Percentiles rank a stretch among this genome's conserved stretches.
Evolutionary conservation across 2,888 invertebrate genomes (phyloP).

Genomic region (Pollenia angustigena): DNA sequence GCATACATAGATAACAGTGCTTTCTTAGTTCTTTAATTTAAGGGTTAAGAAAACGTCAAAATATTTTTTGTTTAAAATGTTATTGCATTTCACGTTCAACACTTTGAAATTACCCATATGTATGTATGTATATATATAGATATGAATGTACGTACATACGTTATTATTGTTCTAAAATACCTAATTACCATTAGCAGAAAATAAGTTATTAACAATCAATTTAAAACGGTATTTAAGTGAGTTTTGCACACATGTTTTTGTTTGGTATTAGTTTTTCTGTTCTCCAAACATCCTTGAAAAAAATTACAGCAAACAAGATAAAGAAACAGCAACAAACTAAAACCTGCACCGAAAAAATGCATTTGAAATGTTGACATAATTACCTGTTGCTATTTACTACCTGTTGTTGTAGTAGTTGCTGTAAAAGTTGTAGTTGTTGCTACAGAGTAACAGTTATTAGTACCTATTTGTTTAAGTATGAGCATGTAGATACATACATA

Average conservation of each 20-base stretch:
- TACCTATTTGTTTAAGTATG: background rate
- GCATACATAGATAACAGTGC: no score
- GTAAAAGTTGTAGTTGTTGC: background rate
- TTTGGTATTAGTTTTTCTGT: background rate
- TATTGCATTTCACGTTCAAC: no score
- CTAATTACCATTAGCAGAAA: conserved; percentile 54
- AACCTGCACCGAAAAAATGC: conserved; percentile 63
- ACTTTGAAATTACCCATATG: no score
- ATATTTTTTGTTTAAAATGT: no score
- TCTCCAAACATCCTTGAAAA: conserved; percentile 60
- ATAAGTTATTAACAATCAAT: conserved; percentile 60
- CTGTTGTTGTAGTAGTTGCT: conserved; percentile 37
- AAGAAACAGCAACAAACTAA: conserved; percentile 30
- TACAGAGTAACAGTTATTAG: conserved; percentile 42
- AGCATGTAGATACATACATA: background rate
- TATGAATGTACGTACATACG: background rate
- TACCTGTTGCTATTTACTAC: conserved; percentile 68
- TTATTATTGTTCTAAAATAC: conserved; percentile 13
- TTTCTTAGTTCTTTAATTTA: no score
- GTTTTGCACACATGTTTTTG: conserved; percentile 26
- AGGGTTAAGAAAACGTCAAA: no score
- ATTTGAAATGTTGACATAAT: conserved; percentile 71
- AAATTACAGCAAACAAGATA: conserved; percentile 47
- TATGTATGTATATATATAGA: background rate
- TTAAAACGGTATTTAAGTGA: conserved; percentile 29